Conservation (phyloP, 2,888 invertebrate genomes). For the Diogma glabrata region DNA sequence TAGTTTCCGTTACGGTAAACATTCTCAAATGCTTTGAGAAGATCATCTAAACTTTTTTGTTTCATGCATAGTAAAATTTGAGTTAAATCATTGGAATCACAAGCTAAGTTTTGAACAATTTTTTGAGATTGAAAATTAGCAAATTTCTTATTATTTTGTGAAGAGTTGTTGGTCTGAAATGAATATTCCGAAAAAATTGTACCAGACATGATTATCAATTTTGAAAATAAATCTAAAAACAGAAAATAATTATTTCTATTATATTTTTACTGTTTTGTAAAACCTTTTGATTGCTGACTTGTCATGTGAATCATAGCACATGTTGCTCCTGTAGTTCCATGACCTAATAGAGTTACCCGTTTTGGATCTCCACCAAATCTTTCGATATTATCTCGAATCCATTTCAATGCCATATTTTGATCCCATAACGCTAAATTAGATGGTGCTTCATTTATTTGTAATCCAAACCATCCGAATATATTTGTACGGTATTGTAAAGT, state of each 20-base stretch:
- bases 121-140: conserved; percentile 28
- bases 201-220: conserved; percentile 57
- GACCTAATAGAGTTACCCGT: conserved; percentile 70
- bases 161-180: conserved; percentile 6
- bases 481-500: conserved; percentile 59
- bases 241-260: not conserved
- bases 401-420: conserved; percentile 66
- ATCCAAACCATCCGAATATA: conserved; percentile 54
- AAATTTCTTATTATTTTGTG: conserved; percentile 29
- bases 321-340: conserved; percentile 61
- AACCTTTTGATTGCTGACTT: conserved; percentile 54
- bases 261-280: too few species aligned
- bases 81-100: conserved; percentile 36
- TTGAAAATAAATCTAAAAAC: conserved; percentile 39
- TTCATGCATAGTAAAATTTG: conserved; percentile 51
- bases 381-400: conserved; percentile 64
- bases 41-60: conserved; percentile 45
- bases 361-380: conserved; percentile 71
- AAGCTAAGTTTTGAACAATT: conserved; percentile 41
- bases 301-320: conserved; percentile 54
- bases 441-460: conserved; percentile 44
- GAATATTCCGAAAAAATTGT: conserved; percentile 39
- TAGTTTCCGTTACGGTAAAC: conserved; percentile 48
- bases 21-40: conserved; percentile 45
- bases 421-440: conserved; percentile 83